Conservation (phyloP, 92 coral and sea anemone species). For the Actinernus sp. region DNA sequence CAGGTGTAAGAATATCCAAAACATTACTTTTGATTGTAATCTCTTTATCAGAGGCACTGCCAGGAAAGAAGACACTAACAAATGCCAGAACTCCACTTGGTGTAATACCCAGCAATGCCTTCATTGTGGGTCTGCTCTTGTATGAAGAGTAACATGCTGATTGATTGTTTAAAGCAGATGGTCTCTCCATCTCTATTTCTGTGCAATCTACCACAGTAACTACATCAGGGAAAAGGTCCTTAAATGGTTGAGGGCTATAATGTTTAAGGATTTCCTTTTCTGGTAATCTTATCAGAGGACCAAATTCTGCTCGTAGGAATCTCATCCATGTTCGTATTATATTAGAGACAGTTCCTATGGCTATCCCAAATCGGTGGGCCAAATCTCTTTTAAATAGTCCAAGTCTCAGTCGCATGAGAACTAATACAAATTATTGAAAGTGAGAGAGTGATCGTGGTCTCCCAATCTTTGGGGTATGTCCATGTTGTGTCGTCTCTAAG, state of each 20-base stretch:
- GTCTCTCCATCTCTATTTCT: too few species aligned
- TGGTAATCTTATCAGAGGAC: slow-evolving; percentile 40
- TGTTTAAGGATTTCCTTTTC: slow-evolving; percentile 15
- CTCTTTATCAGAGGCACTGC: slow-evolving; percentile 46
- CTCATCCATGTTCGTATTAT: slow-evolving; percentile 49
- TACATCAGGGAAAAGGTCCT: slow-evolving; percentile 33
- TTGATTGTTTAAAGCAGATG: slow-evolving; percentile 18
- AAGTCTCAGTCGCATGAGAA: slow-evolving; percentile 41
- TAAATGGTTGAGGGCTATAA: slow-evolving; percentile 36
- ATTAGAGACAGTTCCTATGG: slow-evolving; percentile 44
- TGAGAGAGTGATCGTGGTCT: slow-evolving; percentile 25
- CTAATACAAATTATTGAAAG: slow-evolving; percentile 47
- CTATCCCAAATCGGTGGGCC: slow-evolving; percentile 40
- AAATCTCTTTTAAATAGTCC: slow-evolving; percentile 59
- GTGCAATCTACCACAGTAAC: slow-evolving; percentile 10
- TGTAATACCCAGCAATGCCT: too few species aligned
- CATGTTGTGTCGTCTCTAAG: neutral
- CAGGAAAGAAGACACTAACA: slow-evolving; percentile 47
- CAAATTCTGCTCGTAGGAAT: too few species aligned
- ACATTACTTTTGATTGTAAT: slow-evolving; percentile 37
- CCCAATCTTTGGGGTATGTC: slow-evolving; percentile 15
- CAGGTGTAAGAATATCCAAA: slow-evolving; percentile 2
- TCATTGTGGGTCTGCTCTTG: slow-evolving; percentile 42
- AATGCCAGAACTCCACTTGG: slow-evolving; percentile 44
- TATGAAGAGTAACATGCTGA: slow-evolving; percentile 42